These are phyloP conservation scores for Hypocryptadius cinnamomeus DNA, from an alignment of 2,113 vertebrate genomes.

Conservation along the genomic window DNA sequence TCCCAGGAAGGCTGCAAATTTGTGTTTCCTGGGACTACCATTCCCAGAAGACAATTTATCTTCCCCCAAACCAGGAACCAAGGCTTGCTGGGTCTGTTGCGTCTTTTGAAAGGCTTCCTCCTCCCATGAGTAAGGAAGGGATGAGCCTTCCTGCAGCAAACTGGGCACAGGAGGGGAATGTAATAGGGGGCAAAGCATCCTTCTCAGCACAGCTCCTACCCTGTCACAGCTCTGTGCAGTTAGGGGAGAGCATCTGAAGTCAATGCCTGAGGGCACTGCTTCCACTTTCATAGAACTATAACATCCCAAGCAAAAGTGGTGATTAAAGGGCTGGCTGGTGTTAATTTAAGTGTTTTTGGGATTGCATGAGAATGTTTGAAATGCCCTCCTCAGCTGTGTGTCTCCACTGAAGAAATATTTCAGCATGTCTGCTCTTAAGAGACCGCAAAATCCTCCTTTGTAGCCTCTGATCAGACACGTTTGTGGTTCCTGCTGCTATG, in stretches of 20 bases:
- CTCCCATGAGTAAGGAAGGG: neutral
- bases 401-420: neutral
- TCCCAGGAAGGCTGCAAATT: neutral
- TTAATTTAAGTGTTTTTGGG: neutral
- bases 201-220: neutral
- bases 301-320: neutral
- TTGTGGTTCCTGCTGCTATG: neutral
- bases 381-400: neutral
- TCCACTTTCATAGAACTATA: neutral
- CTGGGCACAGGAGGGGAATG: neutral
- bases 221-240: neutral
- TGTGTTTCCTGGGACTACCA: neutral
- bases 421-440: neutral
- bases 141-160: neutral
- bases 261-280: neutral
- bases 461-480: neutral
- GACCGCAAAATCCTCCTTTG: neutral
- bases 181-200: neutral
- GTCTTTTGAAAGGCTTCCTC: neutral
- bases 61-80: neutral
- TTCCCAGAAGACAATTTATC: neutral
- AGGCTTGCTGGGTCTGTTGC: rapidly evolving
- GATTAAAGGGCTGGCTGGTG: neutral
- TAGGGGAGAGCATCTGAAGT: neutral
- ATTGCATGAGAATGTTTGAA: neutral